phyloP scores from a whole-genome alignment of 2,797 vertebrate species.

The Tangara arthus region DNA sequence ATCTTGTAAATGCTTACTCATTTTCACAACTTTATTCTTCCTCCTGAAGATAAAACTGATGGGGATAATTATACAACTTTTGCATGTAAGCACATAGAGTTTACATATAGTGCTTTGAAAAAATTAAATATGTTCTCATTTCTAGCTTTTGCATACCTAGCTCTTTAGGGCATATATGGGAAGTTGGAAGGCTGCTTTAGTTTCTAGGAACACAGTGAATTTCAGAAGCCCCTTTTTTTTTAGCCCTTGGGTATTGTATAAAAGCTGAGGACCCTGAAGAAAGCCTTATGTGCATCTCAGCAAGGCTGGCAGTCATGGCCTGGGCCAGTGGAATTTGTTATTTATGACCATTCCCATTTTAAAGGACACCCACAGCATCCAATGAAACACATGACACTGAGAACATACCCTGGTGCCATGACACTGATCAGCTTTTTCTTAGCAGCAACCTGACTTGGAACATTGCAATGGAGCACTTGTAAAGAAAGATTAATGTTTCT shows the following conservation, averaged over 20 bases:
- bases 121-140: not conserved
- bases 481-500: not conserved
- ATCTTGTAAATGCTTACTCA: not conserved
- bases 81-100: fast-evolving
- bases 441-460: not conserved
- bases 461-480: fast-evolving
- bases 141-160: not conserved
- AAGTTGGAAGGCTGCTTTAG: not conserved
- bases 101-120: fast-evolving
- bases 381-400: not conserved
- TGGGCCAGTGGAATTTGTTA: not conserved
- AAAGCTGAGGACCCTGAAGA: not conserved
- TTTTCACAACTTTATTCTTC: not conserved
- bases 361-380: not conserved
- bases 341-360: not conserved
- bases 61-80: not conserved
- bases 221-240: not conserved
- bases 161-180: not conserved
- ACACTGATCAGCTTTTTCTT: fast-evolving
- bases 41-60: not conserved
- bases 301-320: not conserved
- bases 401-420: not conserved
- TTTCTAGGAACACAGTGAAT: not conserved
- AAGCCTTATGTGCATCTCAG: not conserved
- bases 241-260: not conserved